Evolutionary conservation across 2,888 invertebrate genomes (phyloP), one percentile per base, ranked within the genome.

Genomic region (Apamea monoglypha): DNA sequence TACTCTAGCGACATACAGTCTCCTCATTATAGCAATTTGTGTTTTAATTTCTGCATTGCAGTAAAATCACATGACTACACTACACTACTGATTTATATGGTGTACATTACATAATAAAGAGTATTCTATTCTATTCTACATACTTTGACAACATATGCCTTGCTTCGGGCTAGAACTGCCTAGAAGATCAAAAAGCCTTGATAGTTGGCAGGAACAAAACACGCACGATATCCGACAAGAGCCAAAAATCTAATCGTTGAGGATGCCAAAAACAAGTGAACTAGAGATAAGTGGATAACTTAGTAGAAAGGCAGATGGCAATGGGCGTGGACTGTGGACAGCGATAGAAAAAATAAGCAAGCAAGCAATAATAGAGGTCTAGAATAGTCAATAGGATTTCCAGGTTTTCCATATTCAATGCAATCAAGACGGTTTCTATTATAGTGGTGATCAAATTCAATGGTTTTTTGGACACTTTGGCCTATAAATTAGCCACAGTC

Each of bases 201-300:
- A 70, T 56, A 71, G 61, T 71, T 72, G 67, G 61, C 61, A 68
- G 8, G 59, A 73, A 64, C 68, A 59, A 78, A 72, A 85, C 72
- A 71, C 32, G n/a, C 50, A 82, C 72, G 56, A 63, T 63, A 75
- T 56, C 61, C 29, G 29, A 53, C 32, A n/a, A 40, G 61, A 67
- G 82, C 67, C 86, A 83, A 82, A 74, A 67, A 70, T 86, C 16
- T 63, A 56, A 82, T 70, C 56, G 67, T 56, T 36, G 61, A 68
- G 40, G 61, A 81, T 63, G 83, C 86, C 86, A 83, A 83, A 74
- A 81, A 56, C 40, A 29, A 85, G 82, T 50, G 61, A 75, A 83
- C 40, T 36, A 25, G 4, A 47, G 40, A 74, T 71, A 86, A 83
- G n/a, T 81, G 50, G 70, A 70, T 85, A 80, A 80, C 67, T 80